A percentile compares a stretch with the other conserved stretches of the same genome.
Evolutionary conservation across 2,888 invertebrate species (phyloP).

Genomic region (Latheticus oryzae): DNA sequence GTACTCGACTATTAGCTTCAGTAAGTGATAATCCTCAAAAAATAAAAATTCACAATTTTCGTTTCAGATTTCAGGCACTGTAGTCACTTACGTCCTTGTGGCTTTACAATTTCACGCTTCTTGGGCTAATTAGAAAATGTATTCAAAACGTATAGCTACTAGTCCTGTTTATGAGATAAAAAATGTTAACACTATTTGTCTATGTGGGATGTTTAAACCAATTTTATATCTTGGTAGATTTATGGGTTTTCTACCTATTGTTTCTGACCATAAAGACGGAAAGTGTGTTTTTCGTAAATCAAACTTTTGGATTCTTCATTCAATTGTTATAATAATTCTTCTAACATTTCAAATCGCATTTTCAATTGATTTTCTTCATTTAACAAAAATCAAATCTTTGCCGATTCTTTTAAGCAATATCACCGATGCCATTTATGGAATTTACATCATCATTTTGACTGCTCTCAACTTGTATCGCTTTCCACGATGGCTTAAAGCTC

Average conservation of each 20-base stretch:
- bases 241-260: conserved; percentile 59
- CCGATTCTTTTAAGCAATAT: conserved; percentile 56
- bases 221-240: conserved; percentile 52
- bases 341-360: conserved; percentile 49
- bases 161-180: conserved; percentile 23
- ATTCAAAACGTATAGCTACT: too few species aligned
- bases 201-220: conserved; percentile 56
- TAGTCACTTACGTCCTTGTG: conserved; percentile 56
- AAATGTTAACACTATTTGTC: conserved; percentile 43
- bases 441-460: conserved; percentile 55
- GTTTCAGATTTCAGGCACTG: conserved; percentile 53
- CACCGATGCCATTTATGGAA: conserved; percentile 56
- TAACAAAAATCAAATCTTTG: conserved; percentile 52
- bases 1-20: conserved; percentile 54
- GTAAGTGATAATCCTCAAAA: conserved; percentile 48
- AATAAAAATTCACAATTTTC: conserved; percentile 15
- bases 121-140: conserved; percentile 44
- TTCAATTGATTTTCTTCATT: conserved; percentile 52
- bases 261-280: conserved; percentile 53
- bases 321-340: conserved; percentile 47
- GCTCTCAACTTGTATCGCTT: conserved; percentile 52
- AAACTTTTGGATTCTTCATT: conserved; percentile 55
- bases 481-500: conserved; percentile 53
- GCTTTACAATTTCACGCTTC: conserved; percentile 56
- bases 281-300: conserved; percentile 57